Conservation (phyloP, 2,888 invertebrate genomes). For the Oeneis ivallda region DNA sequence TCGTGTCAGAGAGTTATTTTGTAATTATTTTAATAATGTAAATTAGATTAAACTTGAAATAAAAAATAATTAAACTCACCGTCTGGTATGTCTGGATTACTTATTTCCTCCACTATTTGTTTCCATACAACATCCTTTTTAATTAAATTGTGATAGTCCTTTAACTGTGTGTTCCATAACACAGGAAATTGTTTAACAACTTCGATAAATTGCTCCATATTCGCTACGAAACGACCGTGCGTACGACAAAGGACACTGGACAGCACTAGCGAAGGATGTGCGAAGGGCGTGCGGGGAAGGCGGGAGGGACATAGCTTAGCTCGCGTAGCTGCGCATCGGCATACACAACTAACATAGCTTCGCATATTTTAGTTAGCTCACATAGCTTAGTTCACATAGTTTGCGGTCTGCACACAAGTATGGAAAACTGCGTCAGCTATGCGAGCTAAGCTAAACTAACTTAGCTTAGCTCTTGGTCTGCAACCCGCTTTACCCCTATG, state of each 20-base stretch:
- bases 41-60: constrained; percentile 21
- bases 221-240: constrained; percentile 15
- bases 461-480: too few relatives aligned
- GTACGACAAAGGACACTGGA: constrained; percentile 12
- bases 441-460: too few relatives aligned
- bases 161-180: constrained; percentile 25
- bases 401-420: too few relatives aligned
- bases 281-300: too few relatives aligned
- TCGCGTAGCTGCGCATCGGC: too few relatives aligned
- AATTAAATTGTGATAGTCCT: constrained; percentile 41
- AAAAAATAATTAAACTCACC: constrained; percentile 39
- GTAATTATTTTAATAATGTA: constrained; percentile 43
- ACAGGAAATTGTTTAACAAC: constrained; percentile 8
- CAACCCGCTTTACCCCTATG: too few relatives aligned
- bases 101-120: constrained; percentile 41
- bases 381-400: too few relatives aligned
- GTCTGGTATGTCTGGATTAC: constrained; percentile 41
- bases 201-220: constrained; percentile 15
- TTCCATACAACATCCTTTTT: constrained; percentile 41
- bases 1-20: constrained; percentile 40
- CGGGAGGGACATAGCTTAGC: too few relatives aligned
- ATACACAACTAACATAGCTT: too few relatives aligned
- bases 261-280: neutral
- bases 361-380: too few relatives aligned
- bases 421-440: too few relatives aligned